Conservation (phyloP, 2,797 vertebrate species). For the Squalus acanthias region DNA sequence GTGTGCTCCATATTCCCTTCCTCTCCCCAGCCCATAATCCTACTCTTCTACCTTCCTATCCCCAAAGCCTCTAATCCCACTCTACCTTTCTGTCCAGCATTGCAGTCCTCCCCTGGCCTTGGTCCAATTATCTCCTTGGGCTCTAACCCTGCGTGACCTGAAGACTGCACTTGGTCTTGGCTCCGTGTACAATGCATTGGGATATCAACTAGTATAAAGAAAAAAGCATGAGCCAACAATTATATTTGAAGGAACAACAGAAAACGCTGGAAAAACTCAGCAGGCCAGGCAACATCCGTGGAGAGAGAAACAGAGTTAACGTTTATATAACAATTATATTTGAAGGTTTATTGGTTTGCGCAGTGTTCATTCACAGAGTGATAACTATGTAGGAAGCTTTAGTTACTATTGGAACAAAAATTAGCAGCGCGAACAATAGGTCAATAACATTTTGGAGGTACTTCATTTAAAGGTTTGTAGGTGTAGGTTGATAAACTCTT, state of each 20-base stretch:
- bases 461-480: neutral
- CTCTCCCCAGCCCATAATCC: neutral
- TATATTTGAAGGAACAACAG: too few relatives aligned
- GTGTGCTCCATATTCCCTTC: neutral
- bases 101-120: neutral
- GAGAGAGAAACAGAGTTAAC: too few relatives aligned
- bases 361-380: too few relatives aligned
- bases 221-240: too few relatives aligned
- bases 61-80: neutral
- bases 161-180: neutral
- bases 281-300: too few relatives aligned
- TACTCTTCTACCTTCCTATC: neutral
- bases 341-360: too few relatives aligned
- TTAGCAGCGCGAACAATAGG: neutral
- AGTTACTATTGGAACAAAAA: neutral
- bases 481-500: neutral
- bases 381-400: too few relatives aligned
- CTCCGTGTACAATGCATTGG: too few relatives aligned
- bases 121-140: neutral
- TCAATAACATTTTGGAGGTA: neutral
- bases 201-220: too few relatives aligned
- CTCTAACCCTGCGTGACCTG: too few relatives aligned
- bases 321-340: too few relatives aligned
- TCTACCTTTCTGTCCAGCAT: neutral
- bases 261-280: too few relatives aligned